These are phyloP conservation scores for Amphipyra tragopoginis DNA, from an alignment of 2,888 invertebrate species.

Conservation along the genomic window DNA sequence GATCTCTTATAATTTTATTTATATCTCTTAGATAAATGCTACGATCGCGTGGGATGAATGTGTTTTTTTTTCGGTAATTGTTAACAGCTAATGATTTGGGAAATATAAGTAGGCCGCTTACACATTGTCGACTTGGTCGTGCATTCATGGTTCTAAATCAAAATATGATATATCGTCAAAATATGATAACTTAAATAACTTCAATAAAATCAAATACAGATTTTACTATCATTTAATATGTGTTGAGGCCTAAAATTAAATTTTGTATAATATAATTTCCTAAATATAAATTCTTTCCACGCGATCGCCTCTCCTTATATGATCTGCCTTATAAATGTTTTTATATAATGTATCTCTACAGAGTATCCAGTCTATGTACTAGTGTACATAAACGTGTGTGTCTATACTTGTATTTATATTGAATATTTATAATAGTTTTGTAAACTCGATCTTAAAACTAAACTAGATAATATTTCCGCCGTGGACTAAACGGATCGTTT, in stretches of 20 bases:
- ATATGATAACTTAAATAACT: background rate
- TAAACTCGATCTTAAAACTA: slow-evolving; percentile 66
- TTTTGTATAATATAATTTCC: slow-evolving; percentile 7
- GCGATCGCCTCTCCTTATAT: slow-evolving; percentile 79
- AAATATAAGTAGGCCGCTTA: slow-evolving; percentile 17
- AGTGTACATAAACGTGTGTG: slow-evolving; percentile 65
- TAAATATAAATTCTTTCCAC: slow-evolving; percentile 59
- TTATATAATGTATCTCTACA: slow-evolving; percentile 82
- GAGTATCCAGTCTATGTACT: slow-evolving; percentile 65
- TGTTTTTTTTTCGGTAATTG: slow-evolving; percentile 19
- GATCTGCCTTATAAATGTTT: slow-evolving; percentile 89
- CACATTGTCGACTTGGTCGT: slow-evolving; percentile 3
- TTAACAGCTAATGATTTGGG: slow-evolving; percentile 13
- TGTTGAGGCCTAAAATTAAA: slow-evolving; percentile 34
- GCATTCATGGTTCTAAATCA: background rate
- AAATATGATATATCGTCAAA: slow-evolving; percentile 5
- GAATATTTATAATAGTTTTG: slow-evolving; percentile 75
- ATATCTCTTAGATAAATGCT: slow-evolving; percentile 72
- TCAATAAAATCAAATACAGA: no score
- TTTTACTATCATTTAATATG: slow-evolving; percentile 10
- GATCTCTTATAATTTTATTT: slow-evolving; percentile 78
- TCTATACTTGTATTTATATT: slow-evolving; percentile 71
- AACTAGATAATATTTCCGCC: slow-evolving; percentile 68
- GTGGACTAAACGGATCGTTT: slow-evolving; percentile 64
- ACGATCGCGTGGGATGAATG: slow-evolving; percentile 71